phyloP scores from a whole-genome alignment of 2,797 vertebrate genomes.

The Catostomus latipinnis region DNA sequence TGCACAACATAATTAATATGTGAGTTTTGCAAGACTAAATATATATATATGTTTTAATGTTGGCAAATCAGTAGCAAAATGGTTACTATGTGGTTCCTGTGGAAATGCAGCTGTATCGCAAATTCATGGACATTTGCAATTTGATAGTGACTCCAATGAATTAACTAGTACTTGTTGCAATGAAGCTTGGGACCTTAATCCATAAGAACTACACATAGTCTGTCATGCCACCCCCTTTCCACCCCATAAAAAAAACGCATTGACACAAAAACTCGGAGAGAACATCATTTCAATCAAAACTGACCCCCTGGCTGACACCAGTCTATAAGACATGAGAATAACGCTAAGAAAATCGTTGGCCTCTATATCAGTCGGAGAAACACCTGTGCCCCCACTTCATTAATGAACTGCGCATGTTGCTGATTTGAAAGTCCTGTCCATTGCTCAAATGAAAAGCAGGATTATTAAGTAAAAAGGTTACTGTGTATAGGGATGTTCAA shows the following conservation, averaged over 20 bases:
- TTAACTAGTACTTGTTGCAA: too few relatives aligned
- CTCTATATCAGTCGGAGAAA: constrained; percentile 63
- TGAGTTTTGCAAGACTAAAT: too few relatives aligned
- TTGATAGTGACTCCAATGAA: too few relatives aligned
- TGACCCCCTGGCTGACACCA: constrained; percentile 36
- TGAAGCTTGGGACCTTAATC: too few relatives aligned
- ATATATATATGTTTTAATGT: too few relatives aligned
- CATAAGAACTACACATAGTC: too few relatives aligned
- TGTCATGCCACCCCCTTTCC: too few relatives aligned
- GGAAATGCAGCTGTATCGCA: too few relatives aligned
- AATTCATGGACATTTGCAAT: too few relatives aligned
- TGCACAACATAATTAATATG: too few relatives aligned
- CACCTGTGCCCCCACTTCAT: background rate
- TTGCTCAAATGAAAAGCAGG: constrained; percentile 23
- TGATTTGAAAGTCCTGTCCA: background rate
- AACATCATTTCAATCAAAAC: constrained; percentile 56
- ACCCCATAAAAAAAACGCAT: background rate
- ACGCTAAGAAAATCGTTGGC: constrained; percentile 55
- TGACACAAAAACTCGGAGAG: background rate
- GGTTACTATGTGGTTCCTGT: too few relatives aligned
- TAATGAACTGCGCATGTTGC: constrained; percentile 27
- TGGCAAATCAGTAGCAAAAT: too few relatives aligned
- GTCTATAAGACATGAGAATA: constrained; percentile 56
- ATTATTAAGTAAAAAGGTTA: constrained; percentile 2
- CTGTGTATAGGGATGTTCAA: background rate